Evolutionary conservation across 2,113 vertebrate genomes (phyloP), one percentile per base, ranked within the genome.

Genomic region (Podarcis muralis): DNA sequence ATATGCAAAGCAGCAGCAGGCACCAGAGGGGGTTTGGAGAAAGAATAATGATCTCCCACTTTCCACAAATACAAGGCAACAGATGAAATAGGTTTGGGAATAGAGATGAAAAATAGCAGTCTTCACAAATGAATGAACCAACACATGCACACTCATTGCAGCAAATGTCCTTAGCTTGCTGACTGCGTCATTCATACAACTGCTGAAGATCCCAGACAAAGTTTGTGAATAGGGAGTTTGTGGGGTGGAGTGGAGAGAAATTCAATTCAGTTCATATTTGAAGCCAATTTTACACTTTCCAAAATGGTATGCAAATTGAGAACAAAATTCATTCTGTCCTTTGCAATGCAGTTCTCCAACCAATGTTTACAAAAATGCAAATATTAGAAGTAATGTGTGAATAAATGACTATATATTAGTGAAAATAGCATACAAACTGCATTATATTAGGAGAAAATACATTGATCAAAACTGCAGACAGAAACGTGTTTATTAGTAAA

Each of bases 1-100:
- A 40, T 0, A 0, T 0, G n/a, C 1, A 71, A 78, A 84, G 82
- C 75, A 43, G 9, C 4, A 22, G 53, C 59, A 83, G 8, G 62
- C 1, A 43, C 13, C 0, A 2, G 15, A 23, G 32, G 25, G 32
- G 25, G 80, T 82, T 77, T 53, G 86, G 27, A 82, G 72, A 68
- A 92, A 30, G 7, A 83, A 72, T 1, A 20, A 11, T 20, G 57
- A 80, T 68, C 65, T 9, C 57, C 65, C 65, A 79, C 66, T 83
- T 9, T 9, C 35, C 37, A 57, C 12, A 6, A 0, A 78, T 1
- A 48, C 30, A 84, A 43, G 32, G 80, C 59, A 22, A 32, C 85
- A 87, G 8, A 74, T 77, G 82, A 91, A 65, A 32, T 4, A 76
- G 0, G 23, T 35, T 37, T 76, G 59, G 57, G 40, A 53, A 83